Evolutionary conservation across 2,113 vertebrate genomes (phyloP), one percentile per base, ranked within the genome.

Genomic region (Melanostigma gelatinosum): DNA sequence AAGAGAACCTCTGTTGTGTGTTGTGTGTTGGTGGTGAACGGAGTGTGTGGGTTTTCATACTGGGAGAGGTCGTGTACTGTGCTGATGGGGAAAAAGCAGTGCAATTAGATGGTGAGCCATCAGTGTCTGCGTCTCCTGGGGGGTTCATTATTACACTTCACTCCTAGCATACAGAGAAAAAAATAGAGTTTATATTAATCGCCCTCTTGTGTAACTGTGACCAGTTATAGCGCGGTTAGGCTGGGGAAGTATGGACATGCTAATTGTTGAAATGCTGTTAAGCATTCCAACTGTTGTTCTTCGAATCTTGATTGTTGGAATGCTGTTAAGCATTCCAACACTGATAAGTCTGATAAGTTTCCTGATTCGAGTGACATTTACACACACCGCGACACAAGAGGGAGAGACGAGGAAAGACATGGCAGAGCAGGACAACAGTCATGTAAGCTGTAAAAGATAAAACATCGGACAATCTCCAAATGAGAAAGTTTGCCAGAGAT

Each of bases 71-170:
- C 89, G 69, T 78, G 87, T 91, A 78, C 93, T 84, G 78, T 20
- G 60, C 88, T 78, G 88, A 93, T 92, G 92, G 89, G 89, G 93
- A 94, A 57, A 94, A 95, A 94, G 85, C 82, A 92, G 88, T 63
- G 81, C 93, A 95, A 94, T 95, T 95, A 95, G 87, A 92, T 89
- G 89, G 83, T 85, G 90, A 91, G 91, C 92, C 93, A 93, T 94
- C 91, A 92, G 92, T 90, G 91, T 92, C 87, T 89, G 72, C 0
- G 61, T 89, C 91, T 93, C 93, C 86, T 85, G 83, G 76, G 92
- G 90, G 84, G 62, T 84, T 93, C 89, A 89, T 93, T 94, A 91
- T 92, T 88, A 92, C 85, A 89, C 88, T 89, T 90, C 89, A 85
- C 84, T 92, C 86, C 83, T 72, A 88, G 87, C 80, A 82, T 73